Base-by-base conservation (phyloP, 1,140 invertebrate species). In the Trachymyrmex septentrionalis region DNA sequence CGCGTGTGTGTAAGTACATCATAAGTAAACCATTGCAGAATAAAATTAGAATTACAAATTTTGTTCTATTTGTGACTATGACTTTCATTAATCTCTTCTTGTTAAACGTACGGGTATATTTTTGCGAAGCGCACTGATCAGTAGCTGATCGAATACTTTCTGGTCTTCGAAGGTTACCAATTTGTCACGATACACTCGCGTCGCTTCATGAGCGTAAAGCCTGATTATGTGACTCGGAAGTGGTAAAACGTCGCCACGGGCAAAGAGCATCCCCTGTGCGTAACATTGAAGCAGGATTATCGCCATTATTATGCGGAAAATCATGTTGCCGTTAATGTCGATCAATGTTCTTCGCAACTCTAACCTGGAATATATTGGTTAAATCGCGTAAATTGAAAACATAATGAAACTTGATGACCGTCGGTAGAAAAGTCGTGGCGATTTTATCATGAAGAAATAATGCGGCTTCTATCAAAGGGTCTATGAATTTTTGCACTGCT, bases 381-480 rank as follows among this genome's bases (percentile, higher is more conserved):
- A 99, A 95, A 94, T 99, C 99, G 87, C 99, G 96, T 50, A 99
- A 95, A 95, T 99, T 99, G 94, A 99, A 99, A 67, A 98, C 96
- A 92, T 99, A 99, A 95, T 99, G 99, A 94, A 99, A 99, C 94
- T 99, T 99, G 53, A 98, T 96, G 10, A 98, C 98, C 0, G 99
- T 99, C 5, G 98, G 98, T 66, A 99, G 95, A 95, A 99, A 99
- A 0, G 96, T 96, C 1, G 96, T 91, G 0, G 96, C 93, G 0
- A 99, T 96, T 94, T 97, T 98, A n/a, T 96, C 95, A 92, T 99
- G 99, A 2, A 99, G 95, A 5, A 95, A 94, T 4, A 99, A 94
- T 0, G 98, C 98, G 3, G 97, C 96, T 21, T 96, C 94, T 0
- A 99, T 96, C 16, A 99, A 87, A 7, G 94, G 93, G 27, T 96